Percentiles rank a stretch among this genome's conserved stretches.
These are phyloP conservation scores for Phalloptychus januarius DNA, from an alignment of 2,797 vertebrate species.

Conservation along the genomic window DNA sequence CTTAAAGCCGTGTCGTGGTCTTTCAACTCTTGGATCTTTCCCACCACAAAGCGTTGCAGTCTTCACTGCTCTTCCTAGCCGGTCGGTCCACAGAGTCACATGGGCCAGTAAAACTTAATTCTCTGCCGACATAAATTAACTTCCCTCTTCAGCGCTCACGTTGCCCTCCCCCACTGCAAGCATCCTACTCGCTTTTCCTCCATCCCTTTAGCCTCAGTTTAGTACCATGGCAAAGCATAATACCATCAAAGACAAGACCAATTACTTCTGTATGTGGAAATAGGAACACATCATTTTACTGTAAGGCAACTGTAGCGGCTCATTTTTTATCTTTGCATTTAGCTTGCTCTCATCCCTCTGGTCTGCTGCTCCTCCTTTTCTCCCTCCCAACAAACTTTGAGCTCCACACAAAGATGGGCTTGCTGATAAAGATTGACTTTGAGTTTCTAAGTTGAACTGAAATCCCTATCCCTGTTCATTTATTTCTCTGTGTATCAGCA, in stretches of 20 bases:
- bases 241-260: conserved; percentile 68
- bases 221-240: conserved; percentile 55
- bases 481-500: conserved; percentile 29
- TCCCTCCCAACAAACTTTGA: conserved; percentile 24
- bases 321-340: conserved; percentile 61
- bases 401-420: conserved; percentile 45
- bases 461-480: conserved; percentile 34
- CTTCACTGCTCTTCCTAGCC: conserved; percentile 11
- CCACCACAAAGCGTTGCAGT: conserved; percentile 9
- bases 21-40: conserved; percentile 32
- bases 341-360: conserved; percentile 69
- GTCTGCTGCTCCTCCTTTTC: conserved; percentile 49
- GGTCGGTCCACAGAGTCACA: conserved; percentile 25
- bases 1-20: conserved; percentile 37
- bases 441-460: conserved; percentile 41
- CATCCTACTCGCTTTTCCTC: conserved; percentile 10
- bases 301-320: conserved; percentile 60
- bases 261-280: conserved; percentile 53
- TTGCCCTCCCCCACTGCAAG: neutral
- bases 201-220: conserved; percentile 45
- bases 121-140: conserved; percentile 49
- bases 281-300: conserved; percentile 59
- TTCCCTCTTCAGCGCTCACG: conserved; percentile 21
- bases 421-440: conserved; percentile 64
- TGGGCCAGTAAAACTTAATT: conserved; percentile 47